Evolutionary conservation across 2,113 vertebrate genomes (phyloP).

Genomic region (Eleginops maclovinus): DNA sequence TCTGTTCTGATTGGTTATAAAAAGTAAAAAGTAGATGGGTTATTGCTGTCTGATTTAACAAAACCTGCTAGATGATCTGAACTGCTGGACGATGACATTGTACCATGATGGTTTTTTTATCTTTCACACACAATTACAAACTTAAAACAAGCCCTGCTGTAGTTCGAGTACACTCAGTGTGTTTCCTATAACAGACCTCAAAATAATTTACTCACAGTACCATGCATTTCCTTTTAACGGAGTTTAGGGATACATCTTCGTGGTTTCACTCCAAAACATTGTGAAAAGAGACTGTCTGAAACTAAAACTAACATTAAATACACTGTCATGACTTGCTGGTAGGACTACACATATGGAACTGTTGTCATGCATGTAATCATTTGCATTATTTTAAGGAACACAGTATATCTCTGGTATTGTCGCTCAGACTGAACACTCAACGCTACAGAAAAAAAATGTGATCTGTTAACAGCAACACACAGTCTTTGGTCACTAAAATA

Average conservation of each 20-base stretch:
- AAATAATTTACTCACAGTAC: neutral
- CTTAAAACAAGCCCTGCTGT: neutral
- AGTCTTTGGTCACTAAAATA: conserved; percentile 83
- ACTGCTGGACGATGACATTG: neutral
- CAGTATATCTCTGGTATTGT: conserved; percentile 12
- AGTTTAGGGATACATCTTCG: neutral
- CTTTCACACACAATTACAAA: conserved; percentile 1
- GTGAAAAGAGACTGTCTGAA: conserved; percentile 4
- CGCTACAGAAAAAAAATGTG: conserved; percentile 29
- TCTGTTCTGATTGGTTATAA: neutral
- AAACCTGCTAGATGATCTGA: neutral
- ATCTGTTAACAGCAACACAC: conserved; percentile 61
- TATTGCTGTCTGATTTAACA: conserved; percentile 10
- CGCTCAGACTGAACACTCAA: conserved; percentile 13
- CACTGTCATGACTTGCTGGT: conserved; percentile 31
- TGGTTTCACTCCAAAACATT: neutral
- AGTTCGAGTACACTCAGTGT: neutral
- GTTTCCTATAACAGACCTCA: neutral
- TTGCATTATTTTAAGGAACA: conserved; percentile 25
- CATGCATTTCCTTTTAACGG: neutral
- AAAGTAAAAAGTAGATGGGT: conserved; percentile 1
- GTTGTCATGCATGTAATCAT: conserved; percentile 19
- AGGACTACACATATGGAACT: neutral
- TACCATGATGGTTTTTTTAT: neutral
- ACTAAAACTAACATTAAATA: conserved; percentile 27